A percentile compares a stretch with the other conserved stretches of the same genome.
Evolutionary conservation across 2,113 vertebrate genomes (phyloP).

Genomic region (Lagopus muta): DNA sequence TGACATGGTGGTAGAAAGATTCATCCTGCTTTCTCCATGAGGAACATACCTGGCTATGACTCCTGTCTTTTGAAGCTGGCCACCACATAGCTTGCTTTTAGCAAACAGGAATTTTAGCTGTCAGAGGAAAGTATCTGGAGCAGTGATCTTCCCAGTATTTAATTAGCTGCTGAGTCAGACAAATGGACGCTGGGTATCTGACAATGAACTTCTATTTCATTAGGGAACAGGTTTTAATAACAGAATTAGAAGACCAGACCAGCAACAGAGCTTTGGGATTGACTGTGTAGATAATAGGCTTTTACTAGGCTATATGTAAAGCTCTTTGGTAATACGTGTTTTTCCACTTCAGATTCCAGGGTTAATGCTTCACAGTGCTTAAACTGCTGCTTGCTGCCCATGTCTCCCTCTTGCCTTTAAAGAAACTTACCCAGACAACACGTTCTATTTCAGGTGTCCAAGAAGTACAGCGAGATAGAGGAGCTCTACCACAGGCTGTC

Average conservation of each 20-base stretch:
- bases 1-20: neutral
- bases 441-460: slow-evolving; percentile 82
- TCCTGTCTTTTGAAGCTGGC: neutral
- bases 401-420: neutral
- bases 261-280: neutral
- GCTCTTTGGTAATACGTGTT: neutral
- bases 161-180: neutral
- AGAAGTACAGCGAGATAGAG: slow-evolving; percentile 89
- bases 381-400: neutral
- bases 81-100: neutral
- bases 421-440: neutral
- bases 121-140: neutral
- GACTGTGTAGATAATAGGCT: neutral
- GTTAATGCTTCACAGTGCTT: neutral
- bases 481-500: slow-evolving; percentile 82
- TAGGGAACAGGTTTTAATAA: neutral
- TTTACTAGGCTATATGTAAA: neutral
- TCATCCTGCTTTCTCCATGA: neutral
- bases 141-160: neutral
- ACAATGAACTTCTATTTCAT: slow-evolving; percentile 17
- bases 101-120: neutral
- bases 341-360: neutral
- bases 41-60: neutral
- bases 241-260: neutral
- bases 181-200: neutral